These are phyloP conservation scores for Watsonalla cultraria DNA, from an alignment of 2,888 invertebrate genomes.

Conservation along the genomic window DNA sequence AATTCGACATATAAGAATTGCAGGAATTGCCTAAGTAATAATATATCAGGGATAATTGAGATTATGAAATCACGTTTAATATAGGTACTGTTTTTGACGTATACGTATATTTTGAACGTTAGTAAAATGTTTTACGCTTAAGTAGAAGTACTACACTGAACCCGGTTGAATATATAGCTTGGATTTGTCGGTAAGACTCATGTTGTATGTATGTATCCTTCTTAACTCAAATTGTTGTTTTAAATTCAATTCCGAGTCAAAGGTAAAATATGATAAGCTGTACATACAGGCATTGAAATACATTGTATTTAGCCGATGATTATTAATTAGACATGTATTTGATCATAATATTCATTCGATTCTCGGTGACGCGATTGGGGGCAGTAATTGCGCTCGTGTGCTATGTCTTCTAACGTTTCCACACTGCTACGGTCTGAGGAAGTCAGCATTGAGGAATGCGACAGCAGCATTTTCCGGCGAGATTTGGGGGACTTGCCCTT, in stretches of 20 bases:
- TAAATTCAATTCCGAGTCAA: constrained; percentile 54
- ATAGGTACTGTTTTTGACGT: constrained; percentile 31
- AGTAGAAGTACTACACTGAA: neutral
- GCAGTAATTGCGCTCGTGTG: constrained; percentile 51
- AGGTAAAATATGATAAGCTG: neutral
- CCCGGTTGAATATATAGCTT: constrained; percentile 1
- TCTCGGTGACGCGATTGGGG: constrained; percentile 51
- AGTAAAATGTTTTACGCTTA: neutral
- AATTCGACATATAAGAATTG: constrained; percentile 28
- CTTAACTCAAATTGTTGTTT: constrained; percentile 1
- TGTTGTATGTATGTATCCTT: too few relatives aligned
- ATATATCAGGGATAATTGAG: too few relatives aligned
- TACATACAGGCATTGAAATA: too few relatives aligned
- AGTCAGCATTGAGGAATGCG: constrained; percentile 48
- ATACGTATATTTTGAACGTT: constrained; percentile 47
- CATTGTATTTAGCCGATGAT: neutral
- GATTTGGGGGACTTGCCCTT: constrained; percentile 81
- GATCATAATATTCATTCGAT: constrained; percentile 57
- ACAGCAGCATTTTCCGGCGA: constrained; percentile 55
- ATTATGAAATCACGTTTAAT: neutral
- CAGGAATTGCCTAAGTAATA: constrained; percentile 22
- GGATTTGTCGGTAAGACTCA: constrained; percentile 9
- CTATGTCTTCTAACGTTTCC: constrained; percentile 60
- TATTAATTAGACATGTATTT: constrained; percentile 78
- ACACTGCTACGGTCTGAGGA: constrained; percentile 70